Evolutionary conservation across 2,888 invertebrate species (phyloP).

Genomic region (Deroplatys truncata): DNA sequence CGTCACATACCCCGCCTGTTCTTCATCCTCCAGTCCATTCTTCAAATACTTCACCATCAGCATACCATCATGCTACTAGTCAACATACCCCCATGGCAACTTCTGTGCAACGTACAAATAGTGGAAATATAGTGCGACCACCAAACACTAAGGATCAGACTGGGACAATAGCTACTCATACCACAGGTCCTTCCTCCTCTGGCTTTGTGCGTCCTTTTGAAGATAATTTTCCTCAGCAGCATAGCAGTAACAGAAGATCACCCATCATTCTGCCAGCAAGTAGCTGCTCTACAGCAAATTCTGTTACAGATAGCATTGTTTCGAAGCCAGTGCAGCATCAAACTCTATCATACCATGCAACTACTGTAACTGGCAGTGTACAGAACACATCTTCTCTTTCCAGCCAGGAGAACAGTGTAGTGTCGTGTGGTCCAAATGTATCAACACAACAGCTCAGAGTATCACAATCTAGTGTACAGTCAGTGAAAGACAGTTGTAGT

Average conservation of each 20-base stretch:
- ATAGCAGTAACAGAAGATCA: conserved; percentile 18
- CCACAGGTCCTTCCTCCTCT: not conserved
- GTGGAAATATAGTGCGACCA: conserved; percentile 32
- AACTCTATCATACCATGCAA: not conserved
- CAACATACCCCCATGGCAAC: conserved; percentile 36
- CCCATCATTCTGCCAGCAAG: conserved; percentile 1
- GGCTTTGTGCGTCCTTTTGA: conserved; percentile 45
- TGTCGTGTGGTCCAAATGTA: not conserved
- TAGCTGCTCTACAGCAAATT: not conserved
- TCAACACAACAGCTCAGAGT: not conserved
- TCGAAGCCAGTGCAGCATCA: not conserved
- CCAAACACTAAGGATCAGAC: conserved; percentile 17
- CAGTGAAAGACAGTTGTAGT: not conserved
- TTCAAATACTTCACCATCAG: conserved; percentile 35
- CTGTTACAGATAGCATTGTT: not conserved
- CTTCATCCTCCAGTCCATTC: conserved; percentile 38
- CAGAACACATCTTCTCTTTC: not conserved
- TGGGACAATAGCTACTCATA: not conserved
- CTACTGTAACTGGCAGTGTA: not conserved
- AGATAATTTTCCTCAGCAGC: conserved; percentile 36
- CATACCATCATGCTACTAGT: conserved; percentile 35
- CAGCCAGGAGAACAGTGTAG: not conserved
- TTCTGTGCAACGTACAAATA: conserved; percentile 34
- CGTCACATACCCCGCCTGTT: conserved; percentile 35
- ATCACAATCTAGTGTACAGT: not conserved